Conservation (phyloP, 2,113 vertebrate genomes). For the Lathamus discolor region DNA sequence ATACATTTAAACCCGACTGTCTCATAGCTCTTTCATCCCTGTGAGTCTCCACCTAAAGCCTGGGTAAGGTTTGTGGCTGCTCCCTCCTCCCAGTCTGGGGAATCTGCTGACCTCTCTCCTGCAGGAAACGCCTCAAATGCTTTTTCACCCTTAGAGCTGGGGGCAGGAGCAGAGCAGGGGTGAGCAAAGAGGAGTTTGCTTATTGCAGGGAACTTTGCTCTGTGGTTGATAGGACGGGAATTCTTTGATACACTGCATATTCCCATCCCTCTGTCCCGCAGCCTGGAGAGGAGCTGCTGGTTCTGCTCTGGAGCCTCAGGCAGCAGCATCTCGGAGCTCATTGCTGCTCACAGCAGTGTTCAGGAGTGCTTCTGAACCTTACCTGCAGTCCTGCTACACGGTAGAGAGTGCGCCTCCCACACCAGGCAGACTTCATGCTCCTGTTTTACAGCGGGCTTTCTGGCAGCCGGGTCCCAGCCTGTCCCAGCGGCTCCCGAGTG, state of each 20-base stretch:
- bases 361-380: background rate
- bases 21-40: background rate
- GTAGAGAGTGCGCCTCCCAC: background rate
- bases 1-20: background rate
- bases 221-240: background rate
- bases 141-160: background rate
- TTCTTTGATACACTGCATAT: background rate
- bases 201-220: background rate
- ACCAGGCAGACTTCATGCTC: background rate
- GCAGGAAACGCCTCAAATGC: background rate
- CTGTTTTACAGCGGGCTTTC: background rate
- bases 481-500: slow-evolving; percentile 37
- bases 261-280: accelerated
- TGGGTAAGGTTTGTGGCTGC: background rate
- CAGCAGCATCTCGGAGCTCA: background rate
- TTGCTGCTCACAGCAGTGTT: accelerated
- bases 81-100: background rate
- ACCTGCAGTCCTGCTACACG: background rate
- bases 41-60: background rate
- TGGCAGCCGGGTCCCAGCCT: background rate
- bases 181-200: background rate
- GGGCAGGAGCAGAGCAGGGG: background rate
- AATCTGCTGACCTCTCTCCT: background rate
- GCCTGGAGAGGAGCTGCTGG: background rate
- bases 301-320: background rate